Percentiles rank a stretch among this genome's conserved stretches.
Evolutionary conservation across 37 sponge, comb jelly and placozoan species (phyloP).

Genomic region (Haliclona indistincta): DNA sequence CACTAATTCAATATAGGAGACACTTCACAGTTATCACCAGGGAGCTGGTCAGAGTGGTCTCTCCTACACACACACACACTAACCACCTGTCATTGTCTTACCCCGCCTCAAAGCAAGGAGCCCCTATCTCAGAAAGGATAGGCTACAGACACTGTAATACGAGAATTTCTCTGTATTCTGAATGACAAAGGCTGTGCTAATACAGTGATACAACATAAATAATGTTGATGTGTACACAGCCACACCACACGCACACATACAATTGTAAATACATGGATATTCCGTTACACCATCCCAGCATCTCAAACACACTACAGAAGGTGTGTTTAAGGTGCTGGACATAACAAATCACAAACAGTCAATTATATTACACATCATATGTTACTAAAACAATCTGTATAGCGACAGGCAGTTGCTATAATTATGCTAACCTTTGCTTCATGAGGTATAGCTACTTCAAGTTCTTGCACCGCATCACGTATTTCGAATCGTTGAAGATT

Average conservation of each 20-base stretch:
- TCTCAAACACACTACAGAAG: too few relatives aligned
- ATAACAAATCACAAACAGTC: neutral
- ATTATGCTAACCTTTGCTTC: constrained; percentile 3
- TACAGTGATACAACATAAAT: too few relatives aligned
- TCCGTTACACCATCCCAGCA: too few relatives aligned
- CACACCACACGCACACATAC: neutral
- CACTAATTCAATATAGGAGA: too few relatives aligned
- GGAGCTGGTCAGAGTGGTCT: neutral
- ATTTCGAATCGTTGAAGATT: constrained; percentile 39
- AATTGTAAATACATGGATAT: too few relatives aligned
- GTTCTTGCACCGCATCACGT: constrained; percentile 38
- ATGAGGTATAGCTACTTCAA: constrained; percentile 26
- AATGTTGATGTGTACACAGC: neutral
- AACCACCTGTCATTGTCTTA: neutral
- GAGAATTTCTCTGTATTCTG: too few relatives aligned
- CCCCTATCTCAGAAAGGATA: too few relatives aligned
- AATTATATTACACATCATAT: neutral
- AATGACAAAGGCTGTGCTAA: too few relatives aligned
- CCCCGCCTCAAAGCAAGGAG: too few relatives aligned
- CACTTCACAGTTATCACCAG: too few relatives aligned
- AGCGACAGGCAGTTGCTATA: neutral
- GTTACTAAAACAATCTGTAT: neutral
- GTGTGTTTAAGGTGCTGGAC: constrained; percentile 30
- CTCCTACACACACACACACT: neutral
- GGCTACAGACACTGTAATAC: too few relatives aligned